A percentile compares a stretch with the other conserved stretches of the same genome.
These are phyloP conservation scores for Acanthornis magna DNA, from an alignment of 2,797 vertebrate genomes.

Conservation along the genomic window DNA sequence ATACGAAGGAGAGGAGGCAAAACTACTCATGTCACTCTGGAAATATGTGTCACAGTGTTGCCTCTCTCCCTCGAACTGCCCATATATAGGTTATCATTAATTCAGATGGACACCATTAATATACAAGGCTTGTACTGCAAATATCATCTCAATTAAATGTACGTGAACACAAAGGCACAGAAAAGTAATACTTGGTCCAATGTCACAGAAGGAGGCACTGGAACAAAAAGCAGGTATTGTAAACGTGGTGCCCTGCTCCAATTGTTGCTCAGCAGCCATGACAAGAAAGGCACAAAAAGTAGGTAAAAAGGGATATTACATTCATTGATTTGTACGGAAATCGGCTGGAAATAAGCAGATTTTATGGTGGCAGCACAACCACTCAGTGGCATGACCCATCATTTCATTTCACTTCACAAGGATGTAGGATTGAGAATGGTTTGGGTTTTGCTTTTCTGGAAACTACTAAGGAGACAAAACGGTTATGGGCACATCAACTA, in stretches of 20 bases:
- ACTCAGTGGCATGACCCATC: background rate
- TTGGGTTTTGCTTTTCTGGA: background rate
- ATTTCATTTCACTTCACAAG: background rate
- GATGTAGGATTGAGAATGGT: background rate
- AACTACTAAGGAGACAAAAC: background rate
- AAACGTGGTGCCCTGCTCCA: background rate
- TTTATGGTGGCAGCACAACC: background rate
- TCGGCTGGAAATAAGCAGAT: background rate
- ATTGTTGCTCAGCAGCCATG: background rate
- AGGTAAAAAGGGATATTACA: background rate
- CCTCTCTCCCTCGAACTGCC: background rate
- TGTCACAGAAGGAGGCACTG: background rate
- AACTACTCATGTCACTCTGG: background rate
- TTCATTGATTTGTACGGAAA: background rate
- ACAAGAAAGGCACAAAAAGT: background rate
- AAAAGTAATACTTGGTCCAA: background rate
- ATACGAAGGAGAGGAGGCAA: background rate
- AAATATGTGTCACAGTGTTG: background rate
- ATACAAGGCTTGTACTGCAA: background rate
- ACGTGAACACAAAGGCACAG: accelerated
- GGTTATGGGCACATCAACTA: background rate
- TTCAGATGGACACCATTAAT: background rate
- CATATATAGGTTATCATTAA: background rate
- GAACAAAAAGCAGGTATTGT: background rate
- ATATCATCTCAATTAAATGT: background rate